These are phyloP conservation scores for Brotula barbata DNA, from an alignment of 2,797 vertebrate species.

Conservation along the genomic window DNA sequence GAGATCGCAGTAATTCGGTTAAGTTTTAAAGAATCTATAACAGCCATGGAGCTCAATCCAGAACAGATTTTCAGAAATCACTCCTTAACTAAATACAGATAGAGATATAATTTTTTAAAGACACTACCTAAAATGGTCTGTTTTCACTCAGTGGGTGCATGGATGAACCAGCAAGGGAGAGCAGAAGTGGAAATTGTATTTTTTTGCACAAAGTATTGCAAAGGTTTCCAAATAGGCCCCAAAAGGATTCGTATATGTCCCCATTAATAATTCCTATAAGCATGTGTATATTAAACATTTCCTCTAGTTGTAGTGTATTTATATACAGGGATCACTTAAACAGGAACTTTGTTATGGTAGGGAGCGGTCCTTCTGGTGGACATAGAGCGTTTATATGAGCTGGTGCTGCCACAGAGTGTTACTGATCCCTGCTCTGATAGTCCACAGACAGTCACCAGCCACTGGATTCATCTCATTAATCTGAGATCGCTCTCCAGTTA, in stretches of 20 bases:
- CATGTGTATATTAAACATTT: not conserved
- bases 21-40: too few relatives aligned
- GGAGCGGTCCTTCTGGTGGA: slow-evolving; percentile 12
- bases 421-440: slow-evolving; percentile 46
- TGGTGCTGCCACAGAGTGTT: slow-evolving; percentile 15
- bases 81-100: too few relatives aligned
- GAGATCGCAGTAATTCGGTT: too few relatives aligned
- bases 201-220: not conserved
- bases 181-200: too few relatives aligned
- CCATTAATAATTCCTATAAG: not conserved
- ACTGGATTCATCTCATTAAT: slow-evolving; percentile 58
- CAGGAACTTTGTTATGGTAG: not conserved
- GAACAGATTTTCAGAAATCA: too few relatives aligned
- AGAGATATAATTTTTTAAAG: too few relatives aligned
- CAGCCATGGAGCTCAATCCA: too few relatives aligned
- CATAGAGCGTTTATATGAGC: slow-evolving; percentile 32
- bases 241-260: not conserved
- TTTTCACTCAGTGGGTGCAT: not conserved
- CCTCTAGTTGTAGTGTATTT: not conserved
- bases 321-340: not conserved
- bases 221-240: not conserved
- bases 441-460: slow-evolving; percentile 49
- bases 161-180: not conserved
- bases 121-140: not conserved
- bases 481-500: slow-evolving; percentile 41